These are phyloP conservation scores for Pelecanoides urinatrix DNA, from an alignment of 2,113 vertebrate species.

Conservation along the genomic window DNA sequence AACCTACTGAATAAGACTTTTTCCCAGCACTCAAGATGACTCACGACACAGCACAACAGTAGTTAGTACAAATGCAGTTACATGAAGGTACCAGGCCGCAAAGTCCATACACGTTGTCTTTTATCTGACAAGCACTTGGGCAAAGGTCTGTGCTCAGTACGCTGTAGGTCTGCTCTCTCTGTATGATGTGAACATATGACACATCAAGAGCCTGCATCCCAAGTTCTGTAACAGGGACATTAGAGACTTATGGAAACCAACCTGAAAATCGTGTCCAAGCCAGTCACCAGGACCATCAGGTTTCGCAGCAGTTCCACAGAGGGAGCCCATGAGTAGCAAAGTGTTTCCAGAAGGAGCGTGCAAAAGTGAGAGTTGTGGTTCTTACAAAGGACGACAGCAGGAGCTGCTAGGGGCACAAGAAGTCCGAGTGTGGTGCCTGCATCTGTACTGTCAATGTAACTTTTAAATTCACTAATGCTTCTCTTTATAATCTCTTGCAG, in stretches of 20 bases:
- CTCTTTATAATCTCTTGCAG: background rate
- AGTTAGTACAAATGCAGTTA: background rate
- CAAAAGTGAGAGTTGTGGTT: background rate
- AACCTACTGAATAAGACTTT: background rate
- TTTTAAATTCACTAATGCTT: background rate
- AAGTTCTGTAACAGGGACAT: background rate
- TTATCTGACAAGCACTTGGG: background rate
- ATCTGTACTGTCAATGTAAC: background rate
- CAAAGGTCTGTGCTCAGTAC: background rate
- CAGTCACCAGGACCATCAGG: background rate
- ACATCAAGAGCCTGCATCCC: background rate
- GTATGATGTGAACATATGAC: rapidly evolving
- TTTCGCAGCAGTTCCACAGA: background rate
- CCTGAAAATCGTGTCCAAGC: background rate
- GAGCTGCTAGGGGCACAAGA: background rate
- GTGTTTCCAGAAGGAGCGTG: background rate
- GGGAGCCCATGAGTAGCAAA: background rate
- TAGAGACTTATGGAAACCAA: rapidly evolving
- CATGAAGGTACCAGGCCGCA: background rate
- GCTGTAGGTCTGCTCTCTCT: background rate
- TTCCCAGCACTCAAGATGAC: background rate
- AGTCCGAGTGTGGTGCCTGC: background rate
- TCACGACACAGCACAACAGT: background rate
- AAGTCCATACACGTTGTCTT: background rate
- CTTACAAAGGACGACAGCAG: background rate